These are phyloP conservation scores for Luehdorfia chinensis DNA, from an alignment of 1,140 invertebrate genomes.

Conservation along the genomic window DNA sequence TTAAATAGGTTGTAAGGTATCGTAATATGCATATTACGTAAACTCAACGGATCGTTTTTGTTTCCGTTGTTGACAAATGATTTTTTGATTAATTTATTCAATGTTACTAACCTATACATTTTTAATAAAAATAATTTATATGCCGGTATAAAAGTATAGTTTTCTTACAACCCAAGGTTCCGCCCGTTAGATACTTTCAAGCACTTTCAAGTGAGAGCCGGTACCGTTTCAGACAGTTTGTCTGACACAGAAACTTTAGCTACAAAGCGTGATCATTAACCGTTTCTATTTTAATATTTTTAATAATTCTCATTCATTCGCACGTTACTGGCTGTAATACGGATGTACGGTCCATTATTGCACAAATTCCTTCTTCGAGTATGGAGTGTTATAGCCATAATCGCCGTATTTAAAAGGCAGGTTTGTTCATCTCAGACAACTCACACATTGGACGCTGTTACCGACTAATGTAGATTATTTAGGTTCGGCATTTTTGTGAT, in stretches of 20 bases:
- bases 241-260: constrained; percentile 20
- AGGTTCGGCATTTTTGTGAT: too few species aligned
- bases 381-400: too few species aligned
- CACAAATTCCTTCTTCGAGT: too few species aligned
- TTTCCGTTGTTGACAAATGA: constrained; percentile 63
- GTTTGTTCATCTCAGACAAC: too few species aligned
- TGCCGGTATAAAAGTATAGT: constrained; percentile 65
- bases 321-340: too few species aligned
- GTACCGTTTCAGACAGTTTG: constrained; percentile 12
- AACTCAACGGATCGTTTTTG: constrained; percentile 37
- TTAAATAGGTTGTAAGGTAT: constrained; percentile 72
- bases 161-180: constrained; percentile 32
- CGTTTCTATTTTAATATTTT: neutral
- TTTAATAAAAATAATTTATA: constrained; percentile 63
- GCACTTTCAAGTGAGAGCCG: constrained; percentile 7
- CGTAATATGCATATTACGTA: constrained; percentile 77
- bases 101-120: constrained; percentile 62
- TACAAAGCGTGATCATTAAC: neutral
- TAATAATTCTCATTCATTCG: neutral
- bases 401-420: too few species aligned
- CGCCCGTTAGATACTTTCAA: too few species aligned
- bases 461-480: too few species aligned
- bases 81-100: constrained; percentile 73
- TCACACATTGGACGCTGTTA: too few species aligned
- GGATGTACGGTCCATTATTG: too few species aligned